Base-by-base conservation (phyloP, 1,140 invertebrate genomes). In the Procambarus clarkii region DNA sequence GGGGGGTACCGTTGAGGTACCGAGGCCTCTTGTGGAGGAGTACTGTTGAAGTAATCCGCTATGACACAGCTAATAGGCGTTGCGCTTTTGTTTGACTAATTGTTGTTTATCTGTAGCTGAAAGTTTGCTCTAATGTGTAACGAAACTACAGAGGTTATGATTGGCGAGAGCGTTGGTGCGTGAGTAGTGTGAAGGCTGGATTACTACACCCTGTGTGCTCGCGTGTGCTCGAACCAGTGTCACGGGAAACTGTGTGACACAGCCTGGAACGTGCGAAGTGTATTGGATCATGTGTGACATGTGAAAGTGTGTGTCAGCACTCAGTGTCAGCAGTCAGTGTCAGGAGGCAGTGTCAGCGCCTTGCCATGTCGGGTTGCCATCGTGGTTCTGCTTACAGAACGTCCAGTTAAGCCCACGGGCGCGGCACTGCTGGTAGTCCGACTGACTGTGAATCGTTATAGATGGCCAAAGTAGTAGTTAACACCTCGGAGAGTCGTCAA, bases 371-470 rank as follows among this genome's bases (percentile, higher is more conserved):
- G 11, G 87, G 78, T 80, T 45, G 11, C 54, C 15, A 69, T 46
- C 45, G 13, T 64, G 18, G 46, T 76, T 64, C 80, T 64, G 7
- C 79, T 18, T n/a, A 71, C 58, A 50, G 64, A 89, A 80, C 80
- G 87, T 83, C 76, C 76, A 87, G 76, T 58, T 87, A 60, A 87
- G 76, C 74, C 76, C 58, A n/a, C 54, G 85, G 85, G 85, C 76
- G 76, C 44, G 85, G 85, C 85, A 77, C 76, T 87, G 85, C 85
- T 81, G 64, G 46, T 64, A 45, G 64, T 77, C 45, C 78, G 60
- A 44, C 54, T 81, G 58, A 81, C 77, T 69, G 54, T 48, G 78
- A 81, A 81, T 24, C 87, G 46, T 82, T 89, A 74, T 89, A 81
- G 87, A 83, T 83, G 87, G 79, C 87, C 87, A 81, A 64, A 83